These are phyloP conservation scores for Alviniconcha marisindica DNA, from an alignment of 1,140 invertebrate species.

Conservation along the genomic window DNA sequence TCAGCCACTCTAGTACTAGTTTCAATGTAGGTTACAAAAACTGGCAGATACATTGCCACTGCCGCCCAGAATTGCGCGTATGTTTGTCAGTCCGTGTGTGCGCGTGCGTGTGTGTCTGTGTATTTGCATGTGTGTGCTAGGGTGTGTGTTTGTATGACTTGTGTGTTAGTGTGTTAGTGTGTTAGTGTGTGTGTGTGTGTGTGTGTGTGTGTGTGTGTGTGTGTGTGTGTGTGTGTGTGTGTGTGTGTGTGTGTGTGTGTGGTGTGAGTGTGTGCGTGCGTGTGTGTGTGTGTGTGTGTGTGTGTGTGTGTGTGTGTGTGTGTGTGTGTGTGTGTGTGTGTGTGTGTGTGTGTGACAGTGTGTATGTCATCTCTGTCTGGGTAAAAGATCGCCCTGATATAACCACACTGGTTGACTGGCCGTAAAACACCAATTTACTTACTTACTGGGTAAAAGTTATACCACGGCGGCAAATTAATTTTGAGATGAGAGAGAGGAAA, in stretches of 20 bases:
- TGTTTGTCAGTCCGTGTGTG: not conserved
- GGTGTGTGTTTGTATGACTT: no score
- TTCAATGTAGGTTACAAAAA: no score
- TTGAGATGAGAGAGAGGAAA: no score
- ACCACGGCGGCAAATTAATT: not conserved
- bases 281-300: no score
- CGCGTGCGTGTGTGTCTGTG: conserved; percentile 8
- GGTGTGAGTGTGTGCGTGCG: no score
- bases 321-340: not conserved
- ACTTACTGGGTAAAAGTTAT: not conserved
- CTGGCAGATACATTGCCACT: no score
- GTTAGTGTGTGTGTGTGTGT: not conserved
- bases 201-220: not conserved
- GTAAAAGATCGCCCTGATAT: no score
- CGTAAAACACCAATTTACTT: not conserved
- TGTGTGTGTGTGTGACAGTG: not conserved
- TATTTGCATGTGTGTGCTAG: not conserved
- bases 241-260: not conserved
- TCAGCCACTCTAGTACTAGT: not conserved
- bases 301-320: not conserved
- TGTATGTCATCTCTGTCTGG: not conserved
- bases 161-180: no score
- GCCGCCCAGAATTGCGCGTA: not conserved
- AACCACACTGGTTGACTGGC: not conserved
- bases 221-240: not conserved